A percentile compares a stretch with the other conserved stretches of the same genome.
Evolutionary conservation across 2,888 invertebrate species (phyloP).

Genomic region (Hartigia nigra): DNA sequence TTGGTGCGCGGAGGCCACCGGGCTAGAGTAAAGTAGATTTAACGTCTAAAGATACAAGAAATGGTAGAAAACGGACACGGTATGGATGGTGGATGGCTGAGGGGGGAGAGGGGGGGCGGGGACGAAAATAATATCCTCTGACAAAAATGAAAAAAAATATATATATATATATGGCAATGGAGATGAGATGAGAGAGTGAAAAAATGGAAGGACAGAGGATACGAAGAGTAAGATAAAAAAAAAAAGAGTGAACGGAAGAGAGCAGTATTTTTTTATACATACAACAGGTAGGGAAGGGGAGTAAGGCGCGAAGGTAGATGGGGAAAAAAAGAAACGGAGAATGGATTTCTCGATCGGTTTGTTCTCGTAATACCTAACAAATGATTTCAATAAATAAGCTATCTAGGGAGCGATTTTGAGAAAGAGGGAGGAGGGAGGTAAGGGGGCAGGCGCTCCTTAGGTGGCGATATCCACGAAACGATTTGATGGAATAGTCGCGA

Average conservation of each 20-base stretch:
- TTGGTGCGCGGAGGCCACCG: constrained; percentile 35
- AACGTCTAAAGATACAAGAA: constrained; percentile 18
- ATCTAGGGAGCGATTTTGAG: constrained; percentile 56
- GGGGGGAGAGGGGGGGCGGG: not conserved
- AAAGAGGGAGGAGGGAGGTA: constrained; percentile 16
- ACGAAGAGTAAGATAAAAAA: constrained; percentile 28
- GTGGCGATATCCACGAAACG: constrained; percentile 38
- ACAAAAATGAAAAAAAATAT: not conserved
- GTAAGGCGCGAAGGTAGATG: not conserved
- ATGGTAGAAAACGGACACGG: constrained; percentile 8
- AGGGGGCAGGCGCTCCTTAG: constrained; percentile 52
- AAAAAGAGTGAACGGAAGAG: constrained; percentile 33
- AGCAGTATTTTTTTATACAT: constrained; percentile 30
- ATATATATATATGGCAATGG: not conserved
- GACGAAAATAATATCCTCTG: not conserved
- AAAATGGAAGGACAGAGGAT: constrained; percentile 27
- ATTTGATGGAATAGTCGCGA: not conserved
- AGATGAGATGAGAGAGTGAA: constrained; percentile 3
- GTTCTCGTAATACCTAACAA: constrained; percentile 50
- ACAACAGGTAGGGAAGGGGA: not conserved
- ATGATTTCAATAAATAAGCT: constrained; percentile 64
- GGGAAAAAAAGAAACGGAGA: constrained; percentile 33
- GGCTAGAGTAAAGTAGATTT: constrained; percentile 26
- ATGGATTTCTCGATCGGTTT: constrained; percentile 29
- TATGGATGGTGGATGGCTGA: not conserved